Base-by-base conservation (phyloP, 2,888 invertebrate species). In the Dolichopus griseipennis region DNA sequence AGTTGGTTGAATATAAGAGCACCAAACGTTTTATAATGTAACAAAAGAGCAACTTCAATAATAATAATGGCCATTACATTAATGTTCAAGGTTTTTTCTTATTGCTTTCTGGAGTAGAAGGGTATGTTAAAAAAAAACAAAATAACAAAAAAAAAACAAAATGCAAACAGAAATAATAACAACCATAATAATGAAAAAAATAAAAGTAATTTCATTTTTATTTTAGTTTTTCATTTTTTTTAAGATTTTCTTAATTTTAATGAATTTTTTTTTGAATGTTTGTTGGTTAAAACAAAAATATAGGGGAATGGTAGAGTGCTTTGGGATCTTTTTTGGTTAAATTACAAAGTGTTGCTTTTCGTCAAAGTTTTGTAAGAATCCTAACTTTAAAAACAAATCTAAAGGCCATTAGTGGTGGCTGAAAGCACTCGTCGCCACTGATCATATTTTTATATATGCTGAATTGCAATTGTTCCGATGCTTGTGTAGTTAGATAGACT, bases 41-140 rank as follows among this genome's bases (percentile, higher is more conserved):
- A 18, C 52, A 52, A 52, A 52, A 52, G 52, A 52, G n/a, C n/a
- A 52, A 52, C 52, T 52, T 6, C 9, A 52, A 52, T 52, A 52
- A 52, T 52, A 52, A 52, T 52, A 52, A 52, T 52, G n/a, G 52
- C 52, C 52, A 52, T 52, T 52, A 52, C 52, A 52, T 52, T 52
- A 52, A 52, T 52, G 52, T 52, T 18, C 52, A 52, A 52, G 52
- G 52, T 52, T 52, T 52, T 43, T n/a, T 6, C 52, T 37, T 37
- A 52, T 52, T 52, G 15, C 12, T 52, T 52, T 52, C n/a, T 18
- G 52, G 52, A 52, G 52, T 52, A n/a, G 52, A 18, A 18, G 52
- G 18, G 18, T 52, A 52, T 18, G 18, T 52, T 10, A 43, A 52
- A 52, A 18, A 52, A 52, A 52, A 52, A 12, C 2, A 52, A 12